phyloP scores from a whole-genome alignment of 2,113 vertebrate species.

The Solenodon paradoxus region DNA sequence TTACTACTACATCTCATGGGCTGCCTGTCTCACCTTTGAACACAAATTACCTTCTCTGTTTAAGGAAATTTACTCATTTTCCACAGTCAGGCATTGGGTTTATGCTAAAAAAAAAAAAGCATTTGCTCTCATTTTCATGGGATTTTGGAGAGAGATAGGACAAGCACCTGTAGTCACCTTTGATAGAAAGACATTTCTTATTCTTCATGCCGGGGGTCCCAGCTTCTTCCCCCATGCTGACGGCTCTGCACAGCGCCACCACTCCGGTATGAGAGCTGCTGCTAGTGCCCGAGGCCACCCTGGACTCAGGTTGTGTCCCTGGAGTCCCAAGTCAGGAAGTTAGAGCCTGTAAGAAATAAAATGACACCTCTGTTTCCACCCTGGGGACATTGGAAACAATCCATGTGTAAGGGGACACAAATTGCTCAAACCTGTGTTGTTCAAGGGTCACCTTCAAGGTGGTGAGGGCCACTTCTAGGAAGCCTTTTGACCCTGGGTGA shows the following conservation, averaged over 20 bases:
- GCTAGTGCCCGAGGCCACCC: neutral
- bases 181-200: neutral
- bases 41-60: too few relatives aligned
- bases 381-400: neutral
- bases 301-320: neutral
- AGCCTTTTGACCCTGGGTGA: neutral
- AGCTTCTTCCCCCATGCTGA: neutral
- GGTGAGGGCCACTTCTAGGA: neutral
- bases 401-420: too few relatives aligned
- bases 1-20: too few relatives aligned
- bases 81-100: too few relatives aligned
- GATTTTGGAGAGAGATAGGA: neutral
- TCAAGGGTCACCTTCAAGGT: too few relatives aligned
- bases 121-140: neutral
- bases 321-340: neutral
- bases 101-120: too few relatives aligned
- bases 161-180: neutral
- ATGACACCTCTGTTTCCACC: neutral
- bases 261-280: neutral
- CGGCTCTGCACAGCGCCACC: neutral
- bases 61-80: too few relatives aligned
- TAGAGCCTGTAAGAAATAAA: slow-evolving; percentile 9
- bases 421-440: too few relatives aligned
- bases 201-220: too few relatives aligned
- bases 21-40: too few relatives aligned